Percentiles rank a stretch among this genome's conserved stretches.
phyloP scores from a whole-genome alignment of 53 echinoderm and acorn worm genomes.

The Paracentrotus lividus region DNA sequence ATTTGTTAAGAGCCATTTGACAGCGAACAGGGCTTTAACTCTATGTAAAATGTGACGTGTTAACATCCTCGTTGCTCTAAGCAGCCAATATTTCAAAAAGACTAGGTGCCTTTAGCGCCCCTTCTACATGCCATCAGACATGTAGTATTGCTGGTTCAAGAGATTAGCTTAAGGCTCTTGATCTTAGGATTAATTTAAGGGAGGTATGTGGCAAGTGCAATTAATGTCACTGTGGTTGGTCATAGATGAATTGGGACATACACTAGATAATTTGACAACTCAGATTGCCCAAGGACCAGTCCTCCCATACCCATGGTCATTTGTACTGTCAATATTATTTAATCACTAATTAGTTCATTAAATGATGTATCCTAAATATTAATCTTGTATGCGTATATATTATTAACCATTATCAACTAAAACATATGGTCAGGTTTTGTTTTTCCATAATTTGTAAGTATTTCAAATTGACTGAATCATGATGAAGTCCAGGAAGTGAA shows the following conservation, averaged over 20 bases:
- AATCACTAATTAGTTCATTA: neutral
- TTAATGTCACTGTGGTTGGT: conserved; percentile 34
- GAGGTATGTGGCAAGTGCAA: conserved; percentile 26
- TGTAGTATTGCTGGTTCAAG: conserved; percentile 13
- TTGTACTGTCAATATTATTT: neutral
- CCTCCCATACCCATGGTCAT: conserved; percentile 5
- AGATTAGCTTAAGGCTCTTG: conserved; percentile 11
- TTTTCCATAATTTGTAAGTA: no score
- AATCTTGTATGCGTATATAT: neutral
- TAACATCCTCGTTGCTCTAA: no score
- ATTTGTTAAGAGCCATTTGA: no score
- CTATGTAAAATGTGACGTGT: no score
- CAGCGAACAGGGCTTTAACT: no score
- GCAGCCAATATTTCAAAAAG: no score
- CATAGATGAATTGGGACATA: neutral
- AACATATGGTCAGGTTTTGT: no score
- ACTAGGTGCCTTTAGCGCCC: no score
- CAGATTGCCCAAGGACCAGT: neutral
- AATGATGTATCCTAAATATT: neutral
- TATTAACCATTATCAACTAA: no score
- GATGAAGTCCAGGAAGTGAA: no score
- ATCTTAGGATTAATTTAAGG: conserved; percentile 25
- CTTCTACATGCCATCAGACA: no score
- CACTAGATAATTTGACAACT: neutral
- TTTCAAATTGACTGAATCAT: no score